Percentiles rank a stretch among this genome's conserved stretches.
phyloP scores from a whole-genome alignment of 2,888 invertebrate species.

The Sesia apiformis region DNA sequence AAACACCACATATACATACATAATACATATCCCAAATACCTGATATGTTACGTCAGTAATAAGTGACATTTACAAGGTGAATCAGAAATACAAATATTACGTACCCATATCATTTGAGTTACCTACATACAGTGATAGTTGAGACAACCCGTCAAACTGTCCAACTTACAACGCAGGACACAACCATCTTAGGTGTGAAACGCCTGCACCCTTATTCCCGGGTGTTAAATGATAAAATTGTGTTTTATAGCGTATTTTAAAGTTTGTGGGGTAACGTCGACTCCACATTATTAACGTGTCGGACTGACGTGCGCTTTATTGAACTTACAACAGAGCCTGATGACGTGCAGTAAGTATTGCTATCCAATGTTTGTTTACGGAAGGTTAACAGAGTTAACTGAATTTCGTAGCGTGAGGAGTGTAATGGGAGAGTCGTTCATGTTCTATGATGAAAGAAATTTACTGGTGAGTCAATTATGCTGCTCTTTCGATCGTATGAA shows the following conservation, averaged over 20 bases:
- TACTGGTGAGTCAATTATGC: no score
- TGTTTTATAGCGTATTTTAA: constrained; percentile 7
- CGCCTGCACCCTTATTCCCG: constrained; percentile 5
- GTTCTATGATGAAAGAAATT: no score
- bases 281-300: constrained; percentile 43
- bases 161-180: constrained; percentile 45
- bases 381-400: no score
- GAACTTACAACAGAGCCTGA: constrained; percentile 22
- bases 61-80: constrained; percentile 5
- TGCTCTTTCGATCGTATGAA: no score
- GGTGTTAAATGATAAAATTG: constrained; percentile 8
- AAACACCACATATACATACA: no score
- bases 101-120: constrained; percentile 36
- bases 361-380: constrained; percentile 7
- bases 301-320: constrained; percentile 41
- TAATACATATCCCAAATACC: no score
- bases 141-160: constrained; percentile 54
- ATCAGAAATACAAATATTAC: constrained; percentile 23
- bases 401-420: no score
- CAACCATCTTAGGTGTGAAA: neutral
- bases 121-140: constrained; percentile 29
- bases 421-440: rapidly evolving
- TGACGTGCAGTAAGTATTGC: neutral
- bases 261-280: constrained; percentile 14
- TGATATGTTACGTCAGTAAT: no score